Conservation (phyloP, 2,113 vertebrate species). For the Podiceps cristatus region DNA sequence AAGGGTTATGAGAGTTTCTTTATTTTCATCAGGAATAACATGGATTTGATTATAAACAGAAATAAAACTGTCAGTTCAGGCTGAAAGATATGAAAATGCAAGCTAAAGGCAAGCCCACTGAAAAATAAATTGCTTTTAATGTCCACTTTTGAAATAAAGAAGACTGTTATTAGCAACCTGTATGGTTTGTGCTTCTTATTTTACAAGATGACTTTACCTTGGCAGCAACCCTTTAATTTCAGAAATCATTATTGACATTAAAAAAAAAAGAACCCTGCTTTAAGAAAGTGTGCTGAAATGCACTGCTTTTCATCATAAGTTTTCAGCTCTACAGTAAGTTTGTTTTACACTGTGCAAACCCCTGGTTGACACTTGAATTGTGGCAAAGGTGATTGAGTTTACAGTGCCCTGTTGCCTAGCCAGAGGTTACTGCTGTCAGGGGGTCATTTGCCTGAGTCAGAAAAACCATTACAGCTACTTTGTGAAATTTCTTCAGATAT, state of each 20-base stretch:
- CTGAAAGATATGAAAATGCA: neutral
- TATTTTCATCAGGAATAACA: neutral
- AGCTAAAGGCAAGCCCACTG: neutral
- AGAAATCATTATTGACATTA: conserved; percentile 6
- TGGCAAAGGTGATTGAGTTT: neutral
- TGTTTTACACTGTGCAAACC: neutral
- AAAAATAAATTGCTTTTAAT: neutral
- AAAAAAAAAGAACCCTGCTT: neutral
- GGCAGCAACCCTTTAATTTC: neutral
- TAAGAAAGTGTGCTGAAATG: neutral
- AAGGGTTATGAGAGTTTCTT: neutral
- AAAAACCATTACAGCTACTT: neutral
- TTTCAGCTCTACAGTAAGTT: neutral
- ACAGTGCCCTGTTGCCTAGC: neutral
- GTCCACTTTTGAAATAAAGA: neutral
- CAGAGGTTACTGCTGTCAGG: neutral
- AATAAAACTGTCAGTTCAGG: neutral
- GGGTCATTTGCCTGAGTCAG: neutral
- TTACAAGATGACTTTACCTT: neutral
- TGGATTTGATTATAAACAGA: neutral
- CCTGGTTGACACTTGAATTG: conserved; percentile 18
- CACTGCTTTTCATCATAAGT: conserved; percentile 46
- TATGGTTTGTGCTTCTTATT: neutral
- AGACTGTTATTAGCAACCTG: neutral
- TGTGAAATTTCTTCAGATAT: conserved; percentile 9